Evolutionary conservation across 2,113 vertebrate species (phyloP).

Genomic region (Astatotilapia flaviijosephi): DNA sequence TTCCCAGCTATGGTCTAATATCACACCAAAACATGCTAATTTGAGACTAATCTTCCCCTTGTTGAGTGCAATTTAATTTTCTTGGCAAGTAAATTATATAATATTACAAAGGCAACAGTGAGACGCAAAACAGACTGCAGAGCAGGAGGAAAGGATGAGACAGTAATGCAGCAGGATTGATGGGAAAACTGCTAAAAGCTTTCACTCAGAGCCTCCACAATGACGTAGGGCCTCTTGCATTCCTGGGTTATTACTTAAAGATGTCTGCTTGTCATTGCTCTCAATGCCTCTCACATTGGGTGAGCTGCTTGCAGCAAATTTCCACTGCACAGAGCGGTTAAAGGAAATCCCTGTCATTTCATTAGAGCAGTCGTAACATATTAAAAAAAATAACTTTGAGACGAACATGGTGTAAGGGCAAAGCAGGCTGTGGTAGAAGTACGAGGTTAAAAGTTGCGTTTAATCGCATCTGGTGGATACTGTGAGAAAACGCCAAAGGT

Average conservation of each 20-base stretch:
- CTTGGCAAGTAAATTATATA: background rate
- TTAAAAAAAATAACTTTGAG: background rate
- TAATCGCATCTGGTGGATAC: background rate
- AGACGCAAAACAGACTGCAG: background rate
- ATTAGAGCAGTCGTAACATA: background rate
- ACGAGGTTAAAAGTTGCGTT: background rate
- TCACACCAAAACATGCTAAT: background rate
- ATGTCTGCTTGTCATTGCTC: slow-evolving; percentile 56
- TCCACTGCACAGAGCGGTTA: slow-evolving; percentile 14
- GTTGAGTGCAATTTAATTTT: background rate
- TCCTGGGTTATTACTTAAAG: slow-evolving; percentile 70
- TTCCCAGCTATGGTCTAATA: background rate
- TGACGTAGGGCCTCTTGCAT: slow-evolving; percentile 54
- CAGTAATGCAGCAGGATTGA: slow-evolving; percentile 3
- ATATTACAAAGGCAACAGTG: background rate
- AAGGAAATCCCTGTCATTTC: slow-evolving; percentile 39
- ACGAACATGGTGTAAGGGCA: background rate
- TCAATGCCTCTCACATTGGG: slow-evolving; percentile 14
- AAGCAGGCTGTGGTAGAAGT: background rate
- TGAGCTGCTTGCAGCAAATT: slow-evolving; percentile 5
- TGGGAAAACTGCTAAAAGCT: slow-evolving; percentile 42
- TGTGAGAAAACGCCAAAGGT: background rate
- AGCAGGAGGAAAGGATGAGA: background rate
- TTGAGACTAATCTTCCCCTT: background rate
- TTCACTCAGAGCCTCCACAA: slow-evolving; percentile 40